Evolutionary conservation across 2,797 vertebrate genomes (phyloP), one percentile per base, ranked within the genome.

Genomic region (Acridotheres tristis): DNA sequence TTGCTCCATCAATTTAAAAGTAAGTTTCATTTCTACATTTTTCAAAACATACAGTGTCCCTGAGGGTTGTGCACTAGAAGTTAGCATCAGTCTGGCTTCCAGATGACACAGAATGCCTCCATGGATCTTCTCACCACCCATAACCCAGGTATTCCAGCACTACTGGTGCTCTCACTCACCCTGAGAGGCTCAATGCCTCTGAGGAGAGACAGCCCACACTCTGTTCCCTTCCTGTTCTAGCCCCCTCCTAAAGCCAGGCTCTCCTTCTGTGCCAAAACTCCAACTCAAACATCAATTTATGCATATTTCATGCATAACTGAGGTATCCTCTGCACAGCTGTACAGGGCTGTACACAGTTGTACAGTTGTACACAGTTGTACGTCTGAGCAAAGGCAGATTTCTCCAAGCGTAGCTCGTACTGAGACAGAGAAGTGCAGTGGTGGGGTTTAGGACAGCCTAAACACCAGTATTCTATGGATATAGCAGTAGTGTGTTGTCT

Each of bases 351-450:
- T 29, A 32, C 62, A 75, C 40, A 42, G 38, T 22, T 51, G 20
- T 12, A 81, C 40, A 40, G n/a, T 22, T 53, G n/a, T 15, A n/a
- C 58, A 38, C 32, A 57, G 53, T 47, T 34, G 29, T 17, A 15
- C 45, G 25, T 54, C n/a, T 80, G 43, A 73, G 80, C 55, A 66
- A 85, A 90, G 51, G 40, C 36, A 83, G 38, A 73, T 80, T 69
- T 53, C 48, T 40, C 45, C 8, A 21, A 55, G 29, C 13, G 5
- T 7, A 29, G n/a, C 48, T 71, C 3, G 3, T 32, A 11, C 10
- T 10, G 50, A 61, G 29, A 17, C 8, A 36, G 27, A 48, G 59
- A 21, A 80, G 20, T n/a, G 20, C 25, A 51, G 25, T 43, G 40
- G 16, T 74, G 53, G 32, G 7, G 5, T 11, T 82, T 68, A 18